These are phyloP conservation scores for Eubasilissa splendida DNA, from an alignment of 2,888 invertebrate genomes.

Conservation along the genomic window DNA sequence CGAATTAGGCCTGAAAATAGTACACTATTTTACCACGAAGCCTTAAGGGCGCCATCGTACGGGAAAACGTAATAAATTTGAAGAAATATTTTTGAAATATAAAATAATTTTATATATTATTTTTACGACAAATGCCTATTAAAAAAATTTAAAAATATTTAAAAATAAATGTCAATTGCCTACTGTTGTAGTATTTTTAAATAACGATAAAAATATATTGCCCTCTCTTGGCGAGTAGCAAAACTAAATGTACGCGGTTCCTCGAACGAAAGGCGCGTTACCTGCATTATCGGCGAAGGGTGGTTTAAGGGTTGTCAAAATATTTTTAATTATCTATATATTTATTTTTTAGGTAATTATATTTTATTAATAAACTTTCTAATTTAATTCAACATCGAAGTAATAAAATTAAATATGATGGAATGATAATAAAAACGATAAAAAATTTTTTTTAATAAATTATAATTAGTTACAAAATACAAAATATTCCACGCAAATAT, in stretches of 20 bases:
- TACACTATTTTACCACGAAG: neutral
- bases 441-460: too few species aligned
- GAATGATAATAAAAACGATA: too few species aligned
- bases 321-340: neutral
- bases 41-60: constrained; percentile 4
- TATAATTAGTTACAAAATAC: too few species aligned
- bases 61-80: neutral
- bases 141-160: neutral
- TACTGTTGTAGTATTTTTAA: neutral
- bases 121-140: too few species aligned
- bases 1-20: neutral
- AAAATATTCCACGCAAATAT: too few species aligned
- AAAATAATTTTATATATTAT: neutral
- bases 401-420: too few species aligned
- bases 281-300: constrained; percentile 22
- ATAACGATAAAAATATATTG: neutral
- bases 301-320: constrained; percentile 17
- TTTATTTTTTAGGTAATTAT: neutral
- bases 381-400: too few species aligned
- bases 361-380: neutral
- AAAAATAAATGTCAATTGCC: neutral
- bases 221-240: constrained; percentile 38
- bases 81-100: neutral
- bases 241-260: neutral
- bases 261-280: neutral